Percentiles rank a stretch among this genome's conserved stretches.
Evolutionary conservation across 2,888 invertebrate genomes (phyloP).

Genomic region (Archaeoteleia sp.): DNA sequence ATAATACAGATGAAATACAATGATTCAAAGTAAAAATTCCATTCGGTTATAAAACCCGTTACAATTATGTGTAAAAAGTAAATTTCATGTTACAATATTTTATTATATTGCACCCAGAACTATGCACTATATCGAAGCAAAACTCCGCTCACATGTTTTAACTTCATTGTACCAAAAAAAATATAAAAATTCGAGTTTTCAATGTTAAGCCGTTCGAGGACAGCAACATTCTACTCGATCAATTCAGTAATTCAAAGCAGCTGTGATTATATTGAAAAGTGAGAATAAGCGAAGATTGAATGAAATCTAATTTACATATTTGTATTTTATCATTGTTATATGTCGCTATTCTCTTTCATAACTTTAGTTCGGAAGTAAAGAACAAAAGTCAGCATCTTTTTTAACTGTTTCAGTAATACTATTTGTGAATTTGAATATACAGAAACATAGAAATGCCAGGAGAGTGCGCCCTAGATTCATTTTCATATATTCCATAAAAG

Average conservation of each 20-base stretch:
- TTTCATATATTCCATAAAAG: too few relatives aligned
- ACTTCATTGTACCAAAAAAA: slow-evolving; percentile 38
- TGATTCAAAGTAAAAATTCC: too few relatives aligned
- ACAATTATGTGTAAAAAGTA: too few relatives aligned
- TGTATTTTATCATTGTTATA: slow-evolving; percentile 27
- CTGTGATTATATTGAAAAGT: slow-evolving; percentile 51
- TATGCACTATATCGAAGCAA: slow-evolving; percentile 34
- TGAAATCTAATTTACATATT: slow-evolving; percentile 41
- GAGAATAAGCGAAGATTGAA: slow-evolving; percentile 48
- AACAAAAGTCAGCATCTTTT: slow-evolving; percentile 26
- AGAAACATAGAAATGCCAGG: too few relatives aligned
- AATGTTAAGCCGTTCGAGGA: slow-evolving; percentile 39
- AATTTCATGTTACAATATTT: too few relatives aligned
- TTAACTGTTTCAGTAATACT: slow-evolving; percentile 10
- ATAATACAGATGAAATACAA: too few relatives aligned
- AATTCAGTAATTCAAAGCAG: slow-evolving; percentile 46
- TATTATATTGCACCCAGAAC: slow-evolving; percentile 25
- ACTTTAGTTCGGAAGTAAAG: slow-evolving; percentile 8
- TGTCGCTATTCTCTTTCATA: slow-evolving; percentile 7
- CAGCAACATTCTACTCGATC: slow-evolving; percentile 35
- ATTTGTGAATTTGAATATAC: too few relatives aligned
- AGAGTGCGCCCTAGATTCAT: too few relatives aligned
- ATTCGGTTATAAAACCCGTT: too few relatives aligned
- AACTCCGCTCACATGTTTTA: slow-evolving; percentile 42
- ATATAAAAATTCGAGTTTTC: slow-evolving; percentile 46